Base-by-base conservation (phyloP, 2,888 invertebrate species). In the Diarsia brunnea region DNA sequence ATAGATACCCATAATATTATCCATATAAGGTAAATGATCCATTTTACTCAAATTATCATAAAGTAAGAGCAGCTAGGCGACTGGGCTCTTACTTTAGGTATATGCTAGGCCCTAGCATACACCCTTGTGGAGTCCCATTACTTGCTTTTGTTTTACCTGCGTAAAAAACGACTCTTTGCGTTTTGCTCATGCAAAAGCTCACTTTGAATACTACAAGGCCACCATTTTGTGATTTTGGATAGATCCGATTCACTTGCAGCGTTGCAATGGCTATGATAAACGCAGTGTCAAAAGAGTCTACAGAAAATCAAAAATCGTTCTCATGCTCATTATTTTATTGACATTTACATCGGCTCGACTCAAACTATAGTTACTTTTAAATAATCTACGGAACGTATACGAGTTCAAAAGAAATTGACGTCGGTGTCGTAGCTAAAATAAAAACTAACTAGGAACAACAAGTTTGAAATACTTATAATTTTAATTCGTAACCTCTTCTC, bases 401-500 rank as follows among this genome's bases (percentile, higher is more conserved):
- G 16, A n/a, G n/a, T 51, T 61, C n/a, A 38, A 51, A 31, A 7
- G 24, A 31, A 31, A 24, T 63, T 45, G 19, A 51, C 38, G 38
- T 51, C 24, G 19, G 27, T 10, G 3, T 53, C 2, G 4, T 76
- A 47, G 19, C 45, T 51, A 61, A 21, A 60, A 19, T 60, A 66
- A 38, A 38, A 61, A 53, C 14, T 12, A 45, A 61, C 16, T 16
- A 27, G 12, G 11, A 45, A 70, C 7, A 61, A 61, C 10, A 70
- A 47, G 38, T 27, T 71, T 79, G 11, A n/a, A 47, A 80, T n/a
- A n/a, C n/a, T n/a, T n/a, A 63, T 45, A 69, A 60, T 78, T 68
- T 43, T 49, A 78, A 38, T 71, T 53, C 19, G 10, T 49, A 74
- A 43, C 14, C 24, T 49, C 19, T 63, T 76, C 19, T 53, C 16